A percentile compares a stretch with the other conserved stretches of the same genome.
These are phyloP conservation scores for Ibidorhyncha struthersii DNA, from an alignment of 2,113 vertebrate genomes.

Conservation along the genomic window DNA sequence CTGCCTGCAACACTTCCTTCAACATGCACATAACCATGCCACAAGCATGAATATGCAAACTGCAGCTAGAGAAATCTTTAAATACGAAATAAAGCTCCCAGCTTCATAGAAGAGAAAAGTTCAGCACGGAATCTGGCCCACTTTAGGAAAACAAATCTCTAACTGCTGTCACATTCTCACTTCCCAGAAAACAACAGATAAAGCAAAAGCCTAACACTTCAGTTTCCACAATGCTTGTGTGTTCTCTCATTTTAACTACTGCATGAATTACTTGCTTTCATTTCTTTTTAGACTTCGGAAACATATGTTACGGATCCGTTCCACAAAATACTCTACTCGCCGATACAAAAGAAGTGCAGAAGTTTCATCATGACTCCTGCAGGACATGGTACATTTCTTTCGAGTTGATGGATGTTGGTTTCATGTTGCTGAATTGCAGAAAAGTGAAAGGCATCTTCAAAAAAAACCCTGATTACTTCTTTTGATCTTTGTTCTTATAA, in stretches of 20 bases:
- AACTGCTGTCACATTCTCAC: not conserved
- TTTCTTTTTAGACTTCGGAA: not conserved
- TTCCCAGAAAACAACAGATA: not conserved
- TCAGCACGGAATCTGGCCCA: not conserved
- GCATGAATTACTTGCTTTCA: not conserved
- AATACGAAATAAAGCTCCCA: not conserved
- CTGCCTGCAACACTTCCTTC: not conserved
- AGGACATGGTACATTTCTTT: not conserved
- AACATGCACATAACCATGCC: not conserved
- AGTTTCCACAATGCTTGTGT: not conserved
- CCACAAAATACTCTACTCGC: not conserved
- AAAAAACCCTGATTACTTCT: conserved; percentile 2
- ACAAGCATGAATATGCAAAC: not conserved
- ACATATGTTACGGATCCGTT: not conserved
- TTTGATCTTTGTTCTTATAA: conserved; percentile 27
- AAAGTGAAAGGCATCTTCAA: not conserved
- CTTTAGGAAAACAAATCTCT: not conserved
- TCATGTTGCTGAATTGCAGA: not conserved
- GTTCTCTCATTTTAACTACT: not conserved
- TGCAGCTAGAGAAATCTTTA: not conserved
- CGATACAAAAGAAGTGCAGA: not conserved
- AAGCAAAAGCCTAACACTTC: not conserved
- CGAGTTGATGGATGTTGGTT: not conserved
- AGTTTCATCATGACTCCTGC: not conserved
- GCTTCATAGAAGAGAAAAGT: not conserved